A percentile compares a stretch with the other conserved stretches of the same genome.
These are phyloP conservation scores for Noctilio leporinus DNA, from an alignment of 2,113 vertebrate genomes.

Conservation along the genomic window DNA sequence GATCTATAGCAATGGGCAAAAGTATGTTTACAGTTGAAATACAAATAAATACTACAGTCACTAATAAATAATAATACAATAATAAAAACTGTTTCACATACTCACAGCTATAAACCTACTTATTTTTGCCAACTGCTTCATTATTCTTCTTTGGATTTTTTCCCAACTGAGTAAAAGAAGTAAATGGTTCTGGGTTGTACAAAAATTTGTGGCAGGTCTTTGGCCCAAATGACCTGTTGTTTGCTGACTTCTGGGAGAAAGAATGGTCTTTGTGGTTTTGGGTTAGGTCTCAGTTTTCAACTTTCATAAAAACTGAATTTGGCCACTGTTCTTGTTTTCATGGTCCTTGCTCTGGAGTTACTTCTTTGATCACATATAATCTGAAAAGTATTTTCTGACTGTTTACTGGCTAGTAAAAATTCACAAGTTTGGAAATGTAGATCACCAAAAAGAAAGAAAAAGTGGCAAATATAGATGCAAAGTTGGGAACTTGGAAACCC, in stretches of 20 bases:
- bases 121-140: too few species aligned
- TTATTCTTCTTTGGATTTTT: background rate
- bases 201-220: background rate
- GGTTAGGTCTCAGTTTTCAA: background rate
- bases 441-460: background rate
- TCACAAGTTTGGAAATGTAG: background rate
- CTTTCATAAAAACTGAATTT: background rate
- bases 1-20: background rate
- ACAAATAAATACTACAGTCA: too few species aligned
- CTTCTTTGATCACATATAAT: background rate
- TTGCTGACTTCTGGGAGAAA: background rate
- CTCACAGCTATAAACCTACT: too few species aligned
- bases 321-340: background rate
- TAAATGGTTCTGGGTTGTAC: background rate
- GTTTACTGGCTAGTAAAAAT: background rate
- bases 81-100: too few species aligned
- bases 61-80: too few species aligned
- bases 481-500: background rate
- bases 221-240: background rate
- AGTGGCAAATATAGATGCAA: background rate
- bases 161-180: background rate
- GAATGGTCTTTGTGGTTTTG: background rate
- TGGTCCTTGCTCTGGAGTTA: background rate
- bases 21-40: too few species aligned
- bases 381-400: background rate